A percentile compares a stretch with the other conserved stretches of the same genome.
Evolutionary conservation across 2,888 invertebrate species (phyloP).

Genomic region (Arge pagana): DNA sequence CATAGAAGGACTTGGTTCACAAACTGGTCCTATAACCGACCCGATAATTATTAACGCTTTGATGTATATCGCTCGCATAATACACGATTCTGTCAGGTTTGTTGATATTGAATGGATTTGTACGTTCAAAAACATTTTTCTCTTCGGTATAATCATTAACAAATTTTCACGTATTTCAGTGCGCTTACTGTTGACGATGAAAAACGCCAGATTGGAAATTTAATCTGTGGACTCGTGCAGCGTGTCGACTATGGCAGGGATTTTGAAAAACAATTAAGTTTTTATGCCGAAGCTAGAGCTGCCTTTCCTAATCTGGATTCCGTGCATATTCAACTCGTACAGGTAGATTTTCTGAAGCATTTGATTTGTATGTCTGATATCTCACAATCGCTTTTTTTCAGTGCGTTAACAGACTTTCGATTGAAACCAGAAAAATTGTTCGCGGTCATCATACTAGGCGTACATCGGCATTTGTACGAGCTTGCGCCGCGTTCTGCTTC

Average conservation of each 20-base stretch:
- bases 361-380: not conserved
- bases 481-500: constrained; percentile 94
- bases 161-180: constrained; percentile 57
- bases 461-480: constrained; percentile 85
- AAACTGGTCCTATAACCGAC: constrained; percentile 69
- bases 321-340: constrained; percentile 83
- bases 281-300: constrained; percentile 91
- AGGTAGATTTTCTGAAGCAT: constrained; percentile 62
- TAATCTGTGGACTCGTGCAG: constrained; percentile 80
- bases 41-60: constrained; percentile 86
- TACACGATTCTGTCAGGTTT: constrained; percentile 94
- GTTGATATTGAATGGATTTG: no score
- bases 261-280: constrained; percentile 88
- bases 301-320: constrained; percentile 89
- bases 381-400: constrained; percentile 51
- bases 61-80: constrained; percentile 84
- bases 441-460: constrained; percentile 77
- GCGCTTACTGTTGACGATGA: constrained; percentile 93
- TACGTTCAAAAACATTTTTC: no score
- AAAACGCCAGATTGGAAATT: constrained; percentile 79
- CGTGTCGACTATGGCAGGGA: constrained; percentile 83
- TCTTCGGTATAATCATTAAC: not conserved
- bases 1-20: constrained; percentile 66
- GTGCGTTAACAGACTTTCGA: constrained; percentile 81
- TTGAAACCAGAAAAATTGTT: constrained; percentile 70